Evolutionary conservation across 1,140 invertebrate species (phyloP), one percentile per base, ranked within the genome.

Genomic region (Drosophila nasuta): DNA sequence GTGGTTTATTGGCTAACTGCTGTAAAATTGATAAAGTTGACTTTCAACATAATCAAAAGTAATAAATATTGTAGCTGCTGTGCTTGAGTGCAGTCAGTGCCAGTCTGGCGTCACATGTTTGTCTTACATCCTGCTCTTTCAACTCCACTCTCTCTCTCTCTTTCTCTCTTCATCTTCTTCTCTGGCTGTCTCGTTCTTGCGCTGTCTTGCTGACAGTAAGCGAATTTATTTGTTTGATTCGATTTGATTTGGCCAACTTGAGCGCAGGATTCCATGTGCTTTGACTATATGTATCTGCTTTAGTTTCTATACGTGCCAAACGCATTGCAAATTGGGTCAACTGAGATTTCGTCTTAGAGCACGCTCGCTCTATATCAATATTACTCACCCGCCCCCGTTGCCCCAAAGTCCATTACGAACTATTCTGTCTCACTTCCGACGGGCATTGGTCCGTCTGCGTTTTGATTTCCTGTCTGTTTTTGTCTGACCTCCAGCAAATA

Each of bases 1-100:
- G 85, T 79, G 85, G 81, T 89, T 89, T 89, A 89, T 89, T 81
- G 85, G 78, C 80, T 89, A 79, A 89, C 78, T 89, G 78, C 81
- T 89, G 85, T 89, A 89, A 89, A 89, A 89, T 89, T 89, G 85
- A 89, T 89, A 89, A 89, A 89, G 85, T 85, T 89, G 85, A 89
- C 85, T 89, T 82, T 74, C 78, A 89, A 89, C 85, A 89, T 89
- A 89, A 89, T 89, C 85, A 89, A 89, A 89, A 85, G 85, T 89
- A 89, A 89, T 89, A 88, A 89, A 89, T 89, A 85, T 89, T 89
- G 85, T 89, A 88, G 68, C 85, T 79, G 77, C 81, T 88, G 85
- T 87, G 83, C 83, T 87, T 88, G 83, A 88, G 80, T 87, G 83
- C 83, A 88, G 67, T 82, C 80, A 33, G 25, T 76, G 69, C 62